Percentiles rank a stretch among this genome's conserved stretches.
Evolutionary conservation across 2,113 vertebrate species (phyloP).

Genomic region (Actenoides hombroni): DNA sequence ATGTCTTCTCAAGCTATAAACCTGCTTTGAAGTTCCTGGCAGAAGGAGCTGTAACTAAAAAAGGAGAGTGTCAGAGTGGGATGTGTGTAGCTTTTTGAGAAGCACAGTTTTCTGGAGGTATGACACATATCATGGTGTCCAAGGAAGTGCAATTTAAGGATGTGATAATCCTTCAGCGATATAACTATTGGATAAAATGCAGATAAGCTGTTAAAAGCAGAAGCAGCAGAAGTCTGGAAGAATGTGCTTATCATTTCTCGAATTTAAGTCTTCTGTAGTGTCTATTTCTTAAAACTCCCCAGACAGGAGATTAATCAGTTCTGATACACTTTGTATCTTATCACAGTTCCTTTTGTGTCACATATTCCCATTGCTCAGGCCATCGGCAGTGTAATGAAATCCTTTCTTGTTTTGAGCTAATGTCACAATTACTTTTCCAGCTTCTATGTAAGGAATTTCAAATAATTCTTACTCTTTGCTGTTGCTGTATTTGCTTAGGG

Average conservation of each 20-base stretch:
- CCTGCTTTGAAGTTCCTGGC: not conserved
- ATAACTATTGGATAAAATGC: not conserved
- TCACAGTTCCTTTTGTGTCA: not conserved
- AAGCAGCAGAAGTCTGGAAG: not conserved
- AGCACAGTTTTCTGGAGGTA: not conserved
- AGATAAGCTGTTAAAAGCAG: not conserved
- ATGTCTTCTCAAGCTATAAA: not conserved
- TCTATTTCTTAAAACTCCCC: not conserved
- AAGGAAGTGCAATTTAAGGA: not conserved
- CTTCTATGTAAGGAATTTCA: not conserved
- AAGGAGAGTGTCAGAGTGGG: not conserved
- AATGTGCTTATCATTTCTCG: not conserved
- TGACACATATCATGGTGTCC: not conserved
- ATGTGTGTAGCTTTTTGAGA: not conserved
- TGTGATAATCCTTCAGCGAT: not conserved
- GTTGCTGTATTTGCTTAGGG: not conserved
- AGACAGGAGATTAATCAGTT: not conserved
- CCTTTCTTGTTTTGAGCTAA: slow-evolving; percentile 15
- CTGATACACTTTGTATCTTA: not conserved
- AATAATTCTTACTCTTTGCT: not conserved
- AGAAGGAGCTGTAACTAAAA: slow-evolving; percentile 27
- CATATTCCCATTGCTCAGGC: not conserved
- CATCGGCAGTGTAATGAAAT: not conserved
- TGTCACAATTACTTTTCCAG: not conserved
- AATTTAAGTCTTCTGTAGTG: not conserved